These are phyloP conservation scores for Sminthurinus aureus DNA, from an alignment of 2,888 invertebrate species.

Conservation along the genomic window DNA sequence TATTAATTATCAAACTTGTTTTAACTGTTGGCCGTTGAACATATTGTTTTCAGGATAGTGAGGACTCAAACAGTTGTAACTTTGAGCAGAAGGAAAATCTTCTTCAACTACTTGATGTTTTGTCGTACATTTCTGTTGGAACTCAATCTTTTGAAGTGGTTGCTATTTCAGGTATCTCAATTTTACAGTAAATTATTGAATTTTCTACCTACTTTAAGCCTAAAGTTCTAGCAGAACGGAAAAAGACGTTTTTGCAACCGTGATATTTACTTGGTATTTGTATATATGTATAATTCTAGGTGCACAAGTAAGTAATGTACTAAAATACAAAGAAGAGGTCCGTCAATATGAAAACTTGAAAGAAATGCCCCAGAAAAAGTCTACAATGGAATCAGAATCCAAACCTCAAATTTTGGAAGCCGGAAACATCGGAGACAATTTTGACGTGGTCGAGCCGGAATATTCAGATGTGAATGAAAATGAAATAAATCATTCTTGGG, in stretches of 20 bases:
- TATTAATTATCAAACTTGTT: background rate
- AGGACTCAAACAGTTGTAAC: conserved; percentile 8
- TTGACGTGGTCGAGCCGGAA: background rate
- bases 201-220: no score
- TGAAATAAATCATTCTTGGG: background rate
- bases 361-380: background rate
- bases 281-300: conserved; percentile 12
- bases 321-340: conserved; percentile 18
- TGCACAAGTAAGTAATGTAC: conserved; percentile 21
- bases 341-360: background rate
- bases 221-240: no score
- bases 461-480: conserved; percentile 8
- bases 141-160: conserved; percentile 11
- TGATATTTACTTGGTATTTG: no score
- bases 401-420: background rate
- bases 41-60: conserved; percentile 1
- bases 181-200: background rate
- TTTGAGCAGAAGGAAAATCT: conserved; percentile 18
- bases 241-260: no score
- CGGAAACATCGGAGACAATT: background rate
- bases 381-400: background rate
- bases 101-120: conserved; percentile 26
- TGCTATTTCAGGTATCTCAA: conserved; percentile 20
- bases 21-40: background rate
- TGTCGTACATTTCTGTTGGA: conserved; percentile 8